A percentile compares a stretch with the other conserved stretches of the same genome.
These are phyloP conservation scores for Cyphomyrus discorhynchus DNA, from an alignment of 2,113 vertebrate genomes.

Conservation along the genomic window DNA sequence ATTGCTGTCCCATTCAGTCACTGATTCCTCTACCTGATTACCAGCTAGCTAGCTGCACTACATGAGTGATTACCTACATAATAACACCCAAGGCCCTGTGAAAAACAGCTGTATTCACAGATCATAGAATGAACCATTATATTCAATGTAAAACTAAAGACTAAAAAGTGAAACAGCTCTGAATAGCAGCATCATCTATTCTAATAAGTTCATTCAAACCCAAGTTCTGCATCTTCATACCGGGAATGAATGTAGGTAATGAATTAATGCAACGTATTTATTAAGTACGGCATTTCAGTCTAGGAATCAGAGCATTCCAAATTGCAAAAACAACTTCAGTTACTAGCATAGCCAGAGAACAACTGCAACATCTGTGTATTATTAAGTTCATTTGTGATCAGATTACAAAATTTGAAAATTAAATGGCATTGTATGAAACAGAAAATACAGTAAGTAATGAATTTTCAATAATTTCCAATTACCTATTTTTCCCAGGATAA, in stretches of 20 bases:
- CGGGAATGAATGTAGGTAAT: too few species aligned
- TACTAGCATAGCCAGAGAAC: neutral
- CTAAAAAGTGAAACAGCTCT: neutral
- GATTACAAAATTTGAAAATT: neutral
- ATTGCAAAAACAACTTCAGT: neutral
- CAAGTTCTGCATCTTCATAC: neutral
- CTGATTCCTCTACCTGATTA: neutral
- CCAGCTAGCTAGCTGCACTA: neutral
- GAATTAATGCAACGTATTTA: neutral
- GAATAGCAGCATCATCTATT: neutral
- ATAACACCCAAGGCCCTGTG: neutral
- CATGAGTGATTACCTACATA: neutral
- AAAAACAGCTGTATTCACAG: neutral
- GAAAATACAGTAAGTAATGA: neutral
- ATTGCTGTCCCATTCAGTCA: neutral
- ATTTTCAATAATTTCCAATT: neutral
- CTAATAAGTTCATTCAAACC: neutral
- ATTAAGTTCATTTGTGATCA: neutral
- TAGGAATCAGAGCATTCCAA: neutral
- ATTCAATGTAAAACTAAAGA: neutral
- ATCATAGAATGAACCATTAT: neutral
- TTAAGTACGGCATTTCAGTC: neutral
- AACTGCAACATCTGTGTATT: neutral
- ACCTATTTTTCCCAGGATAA: neutral
- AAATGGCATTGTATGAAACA: neutral